Base-by-base conservation (phyloP, 2,797 vertebrate genomes). In the Clamator glandarius region DNA sequence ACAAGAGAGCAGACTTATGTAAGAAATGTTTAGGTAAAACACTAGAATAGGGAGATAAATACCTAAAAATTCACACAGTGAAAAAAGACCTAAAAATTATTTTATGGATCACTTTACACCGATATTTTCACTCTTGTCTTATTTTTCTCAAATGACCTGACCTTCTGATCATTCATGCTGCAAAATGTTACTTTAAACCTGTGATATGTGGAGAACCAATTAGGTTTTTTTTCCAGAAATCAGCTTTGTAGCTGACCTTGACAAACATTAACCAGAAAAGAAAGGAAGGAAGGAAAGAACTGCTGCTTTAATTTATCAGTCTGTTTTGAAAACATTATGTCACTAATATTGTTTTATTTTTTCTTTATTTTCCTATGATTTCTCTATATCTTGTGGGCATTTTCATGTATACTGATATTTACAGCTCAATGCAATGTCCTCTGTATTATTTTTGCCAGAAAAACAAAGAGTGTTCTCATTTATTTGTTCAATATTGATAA, bases 301-400 rank as follows among this genome's bases (percentile, higher is more conserved):
- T 61, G 4, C 12, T 58, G 12, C 14, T 82, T 72, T 67, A 44
- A 39, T 66, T 41, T 26, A 35, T 62, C 8, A 44, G 2, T 42
- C 16, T 33, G 6, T 17, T 64, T 66, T 67, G 10, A 54, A 75
- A 69, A 58, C 54, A n/a, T 15, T 6, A 1, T 28, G 21, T 74
- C 31, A 41, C 89, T 64, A 80, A 54, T 67, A 61, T 4, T 39
- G 11, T 10, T 19, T 29, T 50, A 11, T 21, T 57, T 2, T 25
- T 50, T 41, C 68, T 1, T 21, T 36, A 33, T 57, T 68, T 54
- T 4, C 8, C 51, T 82, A 24, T 89, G 88, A 95, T 72, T 87
- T 95, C 35, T 83, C 51, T 92, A 5, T 87, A 91, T 94, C 94
- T 96, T 95, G 23, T 87, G 48, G 46, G 73, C 5, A 57, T 67